Conservation (phyloP, 2,888 invertebrate species). For the Drosophila testacea region DNA sequence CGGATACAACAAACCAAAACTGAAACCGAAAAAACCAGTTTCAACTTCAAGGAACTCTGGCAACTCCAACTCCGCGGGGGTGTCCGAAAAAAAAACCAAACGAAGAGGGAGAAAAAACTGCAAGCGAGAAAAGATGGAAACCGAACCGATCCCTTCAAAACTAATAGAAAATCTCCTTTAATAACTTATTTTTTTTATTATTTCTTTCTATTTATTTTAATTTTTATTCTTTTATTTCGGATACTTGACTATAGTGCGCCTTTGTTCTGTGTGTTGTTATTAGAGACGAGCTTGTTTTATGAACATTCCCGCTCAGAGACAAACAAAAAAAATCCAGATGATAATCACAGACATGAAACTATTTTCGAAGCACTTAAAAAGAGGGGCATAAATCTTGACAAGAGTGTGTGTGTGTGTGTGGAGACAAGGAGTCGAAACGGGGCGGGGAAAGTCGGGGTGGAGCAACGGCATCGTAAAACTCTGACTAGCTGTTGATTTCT, state of each 20-base stretch:
- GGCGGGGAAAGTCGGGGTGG: background rate
- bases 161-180: constrained; percentile 28
- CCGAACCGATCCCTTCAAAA: constrained; percentile 16
- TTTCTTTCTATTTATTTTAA: constrained; percentile 5
- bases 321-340: constrained; percentile 32
- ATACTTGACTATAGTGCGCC: constrained; percentile 27
- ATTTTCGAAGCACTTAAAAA: constrained; percentile 74
- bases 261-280: constrained; percentile 33
- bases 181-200: constrained; percentile 8
- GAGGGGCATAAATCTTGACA: constrained; percentile 66
- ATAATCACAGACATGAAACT: constrained; percentile 74
- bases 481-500: constrained; percentile 51
- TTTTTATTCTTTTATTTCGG: constrained; percentile 14
- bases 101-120: constrained; percentile 30
- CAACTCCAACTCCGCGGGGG: constrained; percentile 56
- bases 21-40: constrained; percentile 63
- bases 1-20: constrained; percentile 44
- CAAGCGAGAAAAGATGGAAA: constrained; percentile 31
- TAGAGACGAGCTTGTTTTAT: constrained; percentile 45
- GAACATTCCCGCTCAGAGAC: constrained; percentile 3
- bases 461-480: constrained; percentile 57
- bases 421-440: constrained; percentile 18
- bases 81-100: constrained; percentile 35
- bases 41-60: constrained; percentile 56
- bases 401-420: background rate